These are phyloP conservation scores for Lepus oiostolus DNA, from an alignment of 2,797 vertebrate species.

Conservation along the genomic window DNA sequence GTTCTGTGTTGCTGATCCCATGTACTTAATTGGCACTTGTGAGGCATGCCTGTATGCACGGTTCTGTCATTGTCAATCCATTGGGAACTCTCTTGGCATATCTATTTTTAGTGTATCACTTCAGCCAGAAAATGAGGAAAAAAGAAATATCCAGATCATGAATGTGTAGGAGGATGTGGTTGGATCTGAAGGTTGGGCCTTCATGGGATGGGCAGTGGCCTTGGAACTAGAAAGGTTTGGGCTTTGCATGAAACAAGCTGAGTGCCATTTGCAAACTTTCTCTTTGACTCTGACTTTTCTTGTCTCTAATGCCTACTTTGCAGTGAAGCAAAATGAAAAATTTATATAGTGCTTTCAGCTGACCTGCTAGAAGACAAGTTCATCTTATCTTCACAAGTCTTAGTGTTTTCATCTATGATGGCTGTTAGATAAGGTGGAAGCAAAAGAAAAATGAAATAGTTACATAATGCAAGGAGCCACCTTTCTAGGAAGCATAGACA, in stretches of 20 bases:
- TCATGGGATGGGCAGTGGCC: background rate
- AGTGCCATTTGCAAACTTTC: conserved; percentile 34
- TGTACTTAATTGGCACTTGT: conserved; percentile 67
- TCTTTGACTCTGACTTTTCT: background rate
- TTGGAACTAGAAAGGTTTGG: background rate
- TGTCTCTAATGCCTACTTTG: background rate
- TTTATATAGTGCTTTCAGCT: background rate
- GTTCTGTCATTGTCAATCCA: conserved; percentile 33
- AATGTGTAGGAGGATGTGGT: background rate
- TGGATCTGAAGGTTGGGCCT: background rate
- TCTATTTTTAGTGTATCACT: conserved; percentile 57
- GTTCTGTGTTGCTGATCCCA: conserved; percentile 54
- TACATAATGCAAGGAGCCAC: background rate
- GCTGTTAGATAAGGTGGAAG: background rate
- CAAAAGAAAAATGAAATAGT: background rate
- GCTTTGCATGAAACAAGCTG: background rate
- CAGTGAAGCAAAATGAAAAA: conserved; percentile 30
- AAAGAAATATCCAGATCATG: background rate
- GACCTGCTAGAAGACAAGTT: background rate
- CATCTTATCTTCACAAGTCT: background rate
- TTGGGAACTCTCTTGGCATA: conserved; percentile 23
- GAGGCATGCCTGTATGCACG: background rate
- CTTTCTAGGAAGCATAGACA: background rate
- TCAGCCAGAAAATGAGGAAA: conserved; percentile 11
- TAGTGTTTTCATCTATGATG: background rate